These are phyloP conservation scores for Archegozetes longisetosus DNA, from an alignment of 1,140 invertebrate species.

Conservation along the genomic window DNA sequence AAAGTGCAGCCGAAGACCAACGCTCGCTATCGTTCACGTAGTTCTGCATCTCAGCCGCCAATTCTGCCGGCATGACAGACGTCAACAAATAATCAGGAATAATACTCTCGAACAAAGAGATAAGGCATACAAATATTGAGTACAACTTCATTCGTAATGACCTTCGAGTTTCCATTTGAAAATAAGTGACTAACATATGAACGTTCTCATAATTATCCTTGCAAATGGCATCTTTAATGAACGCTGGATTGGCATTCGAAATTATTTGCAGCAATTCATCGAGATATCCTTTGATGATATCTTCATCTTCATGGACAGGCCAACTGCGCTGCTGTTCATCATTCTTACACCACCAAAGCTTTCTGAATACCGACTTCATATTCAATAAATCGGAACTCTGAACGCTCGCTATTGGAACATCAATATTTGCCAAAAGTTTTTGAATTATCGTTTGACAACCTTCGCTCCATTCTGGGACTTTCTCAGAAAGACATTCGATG, in stretches of 20 bases:
- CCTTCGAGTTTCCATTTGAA: conserved; percentile 21
- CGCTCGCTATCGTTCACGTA: conserved; percentile 50
- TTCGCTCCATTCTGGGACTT: conserved; percentile 22
- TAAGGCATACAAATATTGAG: conserved; percentile 7
- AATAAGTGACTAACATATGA: conserved; percentile 24
- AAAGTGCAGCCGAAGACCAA: conserved; percentile 51
- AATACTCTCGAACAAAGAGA: conserved; percentile 4
- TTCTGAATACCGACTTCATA: conserved; percentile 56
- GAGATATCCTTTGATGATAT: conserved; percentile 61
- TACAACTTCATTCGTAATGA: conserved; percentile 16
- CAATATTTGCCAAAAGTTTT: conserved; percentile 20
- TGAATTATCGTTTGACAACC: conserved; percentile 17
- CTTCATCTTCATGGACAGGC: conserved; percentile 81
- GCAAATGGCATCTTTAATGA: conserved; percentile 26
- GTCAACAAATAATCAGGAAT: conserved; percentile 59
- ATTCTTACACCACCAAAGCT: conserved; percentile 69
- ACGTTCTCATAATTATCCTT: conserved; percentile 28
- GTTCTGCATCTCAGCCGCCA: conserved; percentile 46
- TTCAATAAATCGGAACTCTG: conserved; percentile 55
- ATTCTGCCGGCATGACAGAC: conserved; percentile 68
- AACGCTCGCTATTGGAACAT: conserved; percentile 11
- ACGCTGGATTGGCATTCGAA: conserved; percentile 39
- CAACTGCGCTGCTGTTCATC: conserved; percentile 83
- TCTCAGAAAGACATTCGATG: conserved; percentile 31
- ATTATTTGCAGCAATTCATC: conserved; percentile 67